phyloP scores from a whole-genome alignment of 2,797 vertebrate species.

The Enteromius trimaculatus region DNA sequence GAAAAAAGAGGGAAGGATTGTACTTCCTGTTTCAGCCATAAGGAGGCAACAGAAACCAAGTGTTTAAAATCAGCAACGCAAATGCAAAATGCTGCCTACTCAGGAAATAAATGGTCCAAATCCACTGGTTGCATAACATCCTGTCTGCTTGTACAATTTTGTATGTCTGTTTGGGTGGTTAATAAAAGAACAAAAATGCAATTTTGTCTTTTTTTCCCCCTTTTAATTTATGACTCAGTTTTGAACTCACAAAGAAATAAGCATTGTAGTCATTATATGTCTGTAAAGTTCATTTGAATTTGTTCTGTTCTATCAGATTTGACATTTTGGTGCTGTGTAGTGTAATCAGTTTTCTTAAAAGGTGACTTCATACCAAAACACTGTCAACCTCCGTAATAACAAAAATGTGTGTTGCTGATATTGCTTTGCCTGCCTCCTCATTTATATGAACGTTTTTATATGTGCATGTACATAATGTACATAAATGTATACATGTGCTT shows the following conservation, averaged over 20 bases:
- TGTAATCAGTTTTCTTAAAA: not conserved
- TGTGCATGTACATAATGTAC: not conserved
- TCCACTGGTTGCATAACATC: slow-evolving; percentile 22
- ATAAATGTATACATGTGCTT: not conserved
- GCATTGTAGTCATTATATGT: not conserved
- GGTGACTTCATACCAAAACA: not conserved
- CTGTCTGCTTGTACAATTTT: not conserved
- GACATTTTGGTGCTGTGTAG: not conserved
- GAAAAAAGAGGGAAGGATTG: not conserved
- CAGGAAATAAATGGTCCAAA: not conserved
- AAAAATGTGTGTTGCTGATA: not conserved
- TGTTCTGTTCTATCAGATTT: not conserved
- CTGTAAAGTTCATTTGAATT: not conserved
- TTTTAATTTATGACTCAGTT: not conserved
- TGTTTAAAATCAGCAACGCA: not conserved
- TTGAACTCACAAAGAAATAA: not conserved
- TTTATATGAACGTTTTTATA: not conserved
- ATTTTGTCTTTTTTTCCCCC: not conserved
- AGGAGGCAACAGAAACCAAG: slow-evolving; percentile 65
- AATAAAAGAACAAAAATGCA: not conserved
- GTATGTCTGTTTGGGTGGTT: not conserved
- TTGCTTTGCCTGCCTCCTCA: not conserved
- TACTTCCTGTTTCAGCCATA: slow-evolving; percentile 56
- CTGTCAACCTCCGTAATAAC: not conserved
- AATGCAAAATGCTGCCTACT: not conserved